Evolutionary conservation across 2,797 vertebrate genomes (phyloP).

Genomic region (Xenentodon cancila): DNA sequence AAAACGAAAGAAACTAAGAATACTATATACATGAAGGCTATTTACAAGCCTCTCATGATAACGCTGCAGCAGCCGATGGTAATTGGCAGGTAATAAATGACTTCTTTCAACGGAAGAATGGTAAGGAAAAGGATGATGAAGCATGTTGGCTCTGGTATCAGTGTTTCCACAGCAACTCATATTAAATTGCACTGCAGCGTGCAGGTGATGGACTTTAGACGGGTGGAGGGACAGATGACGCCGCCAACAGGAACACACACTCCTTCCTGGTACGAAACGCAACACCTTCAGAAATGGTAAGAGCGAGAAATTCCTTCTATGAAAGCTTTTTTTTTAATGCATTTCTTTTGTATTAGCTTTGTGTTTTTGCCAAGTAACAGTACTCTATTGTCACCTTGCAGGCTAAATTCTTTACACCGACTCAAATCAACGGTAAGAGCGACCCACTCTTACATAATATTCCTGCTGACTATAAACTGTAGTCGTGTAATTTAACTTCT

Average conservation of each 20-base stretch:
- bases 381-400: conserved; percentile 52
- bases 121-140: conserved; percentile 48
- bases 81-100: conserved; percentile 7
- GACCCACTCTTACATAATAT: too few relatives aligned
- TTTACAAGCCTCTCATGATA: not conserved
- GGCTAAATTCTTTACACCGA: conserved; percentile 95
- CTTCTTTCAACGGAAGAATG: conserved; percentile 9
- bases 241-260: conserved; percentile 12
- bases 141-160: conserved; percentile 70
- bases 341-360: not conserved
- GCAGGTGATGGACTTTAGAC: conserved; percentile 80
- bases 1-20: too few relatives aligned
- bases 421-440: conserved; percentile 91
- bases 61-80: not conserved
- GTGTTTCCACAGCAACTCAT: conserved; percentile 84
- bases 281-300: conserved; percentile 72
- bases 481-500: not conserved
- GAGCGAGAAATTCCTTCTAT: not conserved
- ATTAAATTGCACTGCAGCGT: conserved; percentile 79
- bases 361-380: conserved; percentile 1
- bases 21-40: not conserved
- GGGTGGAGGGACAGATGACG: conserved; percentile 60
- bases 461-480: too few relatives aligned
- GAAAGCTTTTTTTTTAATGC: not conserved
- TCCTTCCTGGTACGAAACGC: conserved; percentile 60